Evolutionary conservation across 2,113 vertebrate genomes (phyloP).

Genomic region (Progne subis): DNA sequence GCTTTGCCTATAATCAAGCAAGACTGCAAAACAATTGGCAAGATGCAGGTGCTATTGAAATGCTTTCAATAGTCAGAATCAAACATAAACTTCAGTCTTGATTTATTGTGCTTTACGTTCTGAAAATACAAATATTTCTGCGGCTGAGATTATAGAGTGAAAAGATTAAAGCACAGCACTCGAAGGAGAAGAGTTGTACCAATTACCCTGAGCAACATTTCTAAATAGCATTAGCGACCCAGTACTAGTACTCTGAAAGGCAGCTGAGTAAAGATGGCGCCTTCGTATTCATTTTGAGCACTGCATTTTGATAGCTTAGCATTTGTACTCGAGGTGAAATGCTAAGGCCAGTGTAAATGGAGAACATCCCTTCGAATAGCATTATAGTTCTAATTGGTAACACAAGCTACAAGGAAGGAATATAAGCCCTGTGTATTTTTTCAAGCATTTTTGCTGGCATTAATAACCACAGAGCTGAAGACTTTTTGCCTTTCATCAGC

Average conservation of each 20-base stretch:
- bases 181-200: background rate
- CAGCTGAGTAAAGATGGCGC: background rate
- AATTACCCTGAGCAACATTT: slow-evolving; percentile 5
- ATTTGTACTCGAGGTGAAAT: background rate
- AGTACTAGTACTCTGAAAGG: background rate
- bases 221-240: background rate
- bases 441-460: background rate
- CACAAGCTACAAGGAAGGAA: background rate
- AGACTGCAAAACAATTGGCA: background rate
- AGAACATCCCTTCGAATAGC: background rate
- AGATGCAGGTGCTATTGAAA: background rate
- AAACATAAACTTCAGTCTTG: background rate
- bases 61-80: background rate
- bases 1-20: background rate
- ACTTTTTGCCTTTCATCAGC: background rate
- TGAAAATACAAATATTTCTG: slow-evolving; percentile 11
- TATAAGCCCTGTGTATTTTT: background rate
- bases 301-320: slow-evolving; percentile 4
- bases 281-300: background rate
- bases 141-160: background rate
- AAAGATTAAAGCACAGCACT: slow-evolving; percentile 23
- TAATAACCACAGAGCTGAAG: background rate
- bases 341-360: background rate
- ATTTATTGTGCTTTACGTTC: background rate
- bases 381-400: background rate